These are phyloP conservation scores for Eonycteris spelaea DNA, from an alignment of 2,113 vertebrate genomes.

Conservation along the genomic window DNA sequence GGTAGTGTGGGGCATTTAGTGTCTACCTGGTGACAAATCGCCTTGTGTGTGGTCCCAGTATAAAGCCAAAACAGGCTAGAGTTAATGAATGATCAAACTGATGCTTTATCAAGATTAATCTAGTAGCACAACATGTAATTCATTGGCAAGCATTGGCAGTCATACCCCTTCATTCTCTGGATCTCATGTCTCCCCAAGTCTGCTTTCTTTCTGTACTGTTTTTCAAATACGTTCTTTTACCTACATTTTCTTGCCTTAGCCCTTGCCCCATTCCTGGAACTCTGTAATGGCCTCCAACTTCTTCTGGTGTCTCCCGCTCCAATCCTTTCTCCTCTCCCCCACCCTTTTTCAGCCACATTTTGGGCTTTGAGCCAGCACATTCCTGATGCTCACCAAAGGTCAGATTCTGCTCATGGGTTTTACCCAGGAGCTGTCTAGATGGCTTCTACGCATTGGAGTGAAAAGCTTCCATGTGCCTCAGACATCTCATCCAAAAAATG, in stretches of 20 bases:
- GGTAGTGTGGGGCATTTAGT: background rate
- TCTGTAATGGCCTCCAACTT: background rate
- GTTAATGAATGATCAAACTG: constrained; percentile 18
- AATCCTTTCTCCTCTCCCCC: background rate
- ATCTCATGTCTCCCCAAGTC: background rate
- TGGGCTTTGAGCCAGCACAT: background rate
- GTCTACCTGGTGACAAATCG: background rate
- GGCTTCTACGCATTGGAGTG: background rate
- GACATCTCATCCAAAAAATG: background rate
- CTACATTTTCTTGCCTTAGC: background rate
- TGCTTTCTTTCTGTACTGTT: background rate
- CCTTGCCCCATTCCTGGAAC: background rate
- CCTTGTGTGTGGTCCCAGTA: background rate
- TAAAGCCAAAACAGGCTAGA: background rate
- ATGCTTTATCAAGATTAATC: constrained; percentile 13
- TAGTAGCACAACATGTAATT: background rate
- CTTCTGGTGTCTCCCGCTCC: background rate
- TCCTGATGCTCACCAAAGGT: background rate
- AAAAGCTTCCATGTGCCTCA: background rate
- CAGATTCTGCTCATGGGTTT: background rate
- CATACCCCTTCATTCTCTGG: background rate
- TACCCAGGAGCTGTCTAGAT: background rate
- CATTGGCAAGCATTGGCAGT: background rate
- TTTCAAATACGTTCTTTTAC: background rate
- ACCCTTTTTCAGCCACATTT: background rate